Evolutionary conservation across 2,888 invertebrate genomes (phyloP).

Genomic region (Drosophila meridiana): DNA sequence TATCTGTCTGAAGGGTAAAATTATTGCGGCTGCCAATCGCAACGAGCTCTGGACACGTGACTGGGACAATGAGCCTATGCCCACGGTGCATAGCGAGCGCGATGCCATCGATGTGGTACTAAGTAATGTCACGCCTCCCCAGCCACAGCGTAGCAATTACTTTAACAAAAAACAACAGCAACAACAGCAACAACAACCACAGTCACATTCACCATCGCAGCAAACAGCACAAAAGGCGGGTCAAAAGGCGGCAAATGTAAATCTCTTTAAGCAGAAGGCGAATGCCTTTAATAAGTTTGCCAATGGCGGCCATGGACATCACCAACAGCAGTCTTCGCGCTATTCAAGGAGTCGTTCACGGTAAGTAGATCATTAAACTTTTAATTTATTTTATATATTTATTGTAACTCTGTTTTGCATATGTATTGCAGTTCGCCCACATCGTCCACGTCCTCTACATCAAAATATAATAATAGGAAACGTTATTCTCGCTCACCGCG

Average conservation of each 20-base stretch:
- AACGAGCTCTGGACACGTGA: constrained; percentile 95
- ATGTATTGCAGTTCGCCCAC: constrained; percentile 72
- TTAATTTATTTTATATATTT: background rate
- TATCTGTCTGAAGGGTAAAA: constrained; percentile 96
- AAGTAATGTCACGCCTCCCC: constrained; percentile 85
- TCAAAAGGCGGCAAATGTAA: constrained; percentile 42
- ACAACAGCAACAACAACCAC: constrained; percentile 52
- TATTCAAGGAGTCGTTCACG: constrained; percentile 84
- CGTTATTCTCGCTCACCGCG: constrained; percentile 70
- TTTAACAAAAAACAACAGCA: constrained; percentile 65
- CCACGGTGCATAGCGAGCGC: constrained; percentile 93
- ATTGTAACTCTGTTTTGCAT: background rate
- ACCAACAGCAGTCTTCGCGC: constrained; percentile 76
- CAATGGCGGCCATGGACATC: constrained; percentile 63
- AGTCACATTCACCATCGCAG: constrained; percentile 23
- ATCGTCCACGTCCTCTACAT: constrained; percentile 60
- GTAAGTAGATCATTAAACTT: constrained; percentile 56
- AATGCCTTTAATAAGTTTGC: constrained; percentile 74
- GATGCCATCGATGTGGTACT: constrained; percentile 86
- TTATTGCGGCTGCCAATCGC: constrained; percentile 95
- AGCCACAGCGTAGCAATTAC: constrained; percentile 84
- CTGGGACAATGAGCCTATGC: constrained; percentile 97
- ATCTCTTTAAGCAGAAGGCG: constrained; percentile 74
- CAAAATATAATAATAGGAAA: constrained; percentile 72
- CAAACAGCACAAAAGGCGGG: constrained; percentile 63